Evolutionary conservation across 2,888 invertebrate species (phyloP).

Genomic region (Athalia cordata): DNA sequence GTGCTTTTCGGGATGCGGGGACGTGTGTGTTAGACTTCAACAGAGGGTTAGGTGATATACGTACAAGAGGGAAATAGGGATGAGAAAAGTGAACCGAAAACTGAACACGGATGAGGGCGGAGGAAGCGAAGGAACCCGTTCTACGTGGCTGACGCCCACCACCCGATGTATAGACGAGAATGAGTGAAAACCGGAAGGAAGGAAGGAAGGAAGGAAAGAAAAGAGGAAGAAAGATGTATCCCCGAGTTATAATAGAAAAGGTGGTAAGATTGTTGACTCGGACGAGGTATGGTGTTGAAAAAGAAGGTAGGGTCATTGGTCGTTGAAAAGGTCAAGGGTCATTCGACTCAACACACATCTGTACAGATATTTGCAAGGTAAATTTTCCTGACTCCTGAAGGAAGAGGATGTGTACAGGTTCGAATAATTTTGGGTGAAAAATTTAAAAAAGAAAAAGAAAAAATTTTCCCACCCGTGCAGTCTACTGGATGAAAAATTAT

Average conservation of each 20-base stretch:
- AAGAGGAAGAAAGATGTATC: constrained; percentile 40
- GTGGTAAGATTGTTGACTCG: background rate
- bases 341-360: constrained; percentile 6
- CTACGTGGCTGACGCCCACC: constrained; percentile 12
- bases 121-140: constrained; percentile 20
- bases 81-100: background rate
- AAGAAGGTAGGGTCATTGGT: constrained; percentile 17
- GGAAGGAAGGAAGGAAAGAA: constrained; percentile 32
- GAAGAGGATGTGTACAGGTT: too few relatives aligned
- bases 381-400: constrained; percentile 1
- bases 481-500: too few relatives aligned
- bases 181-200: constrained; percentile 6
- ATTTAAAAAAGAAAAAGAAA: too few relatives aligned
- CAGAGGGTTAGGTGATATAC: background rate
- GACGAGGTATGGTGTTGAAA: constrained; percentile 3
- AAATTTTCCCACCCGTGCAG: too few relatives aligned
- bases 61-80: background rate
- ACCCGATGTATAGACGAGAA: constrained; percentile 8
- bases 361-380: background rate
- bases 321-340: background rate
- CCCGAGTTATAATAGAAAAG: background rate
- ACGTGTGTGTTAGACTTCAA: background rate
- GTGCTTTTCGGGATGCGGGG: constrained; percentile 13
- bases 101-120: background rate
- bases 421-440: too few relatives aligned